Base-by-base conservation (phyloP, 2,113 vertebrate species). In the Danionella cerebrum region DNA sequence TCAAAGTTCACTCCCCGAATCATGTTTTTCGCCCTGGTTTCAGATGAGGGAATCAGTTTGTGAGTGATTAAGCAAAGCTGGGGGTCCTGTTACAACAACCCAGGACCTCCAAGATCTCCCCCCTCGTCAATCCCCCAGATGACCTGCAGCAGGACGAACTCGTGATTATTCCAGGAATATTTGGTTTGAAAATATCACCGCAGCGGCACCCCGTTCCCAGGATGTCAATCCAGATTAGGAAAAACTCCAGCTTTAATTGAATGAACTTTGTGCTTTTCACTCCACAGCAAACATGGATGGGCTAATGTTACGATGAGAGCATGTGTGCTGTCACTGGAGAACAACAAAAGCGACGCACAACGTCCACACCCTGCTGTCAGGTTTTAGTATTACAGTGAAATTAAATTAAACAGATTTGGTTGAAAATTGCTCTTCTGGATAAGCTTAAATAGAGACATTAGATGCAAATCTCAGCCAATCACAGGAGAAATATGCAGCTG, bases 101-200 rank as follows among this genome's bases (percentile, higher is more conserved):
- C 29, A 36, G 36, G 29, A 33, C 51, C 59, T 82, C 71, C 75
- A 65, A 47, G 54, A 71, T 14, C 21, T 45, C 24, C 25, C 42
- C 42, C 39, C 29, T 29, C 54, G 29, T 70, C 48, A 36, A 11
- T 25, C 16, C 42, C 22, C 71, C 74, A 67, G 63, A 70, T 60
- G 67, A 79, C 63, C 65, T 2, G 41, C 44, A 52, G 62, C 71
- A 77, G 71, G 75, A 57, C 39, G 71, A 66, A 68, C 62, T 70
- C 74, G 80, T 85, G 85, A 89, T 89, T 87, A 84, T 83, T 76
- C 74, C 81, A 86, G 87, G 86, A 86, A 81, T 88, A 85, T 90
- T 89, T 89, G 84, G 82, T 87, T 84, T 88, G 82, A 88, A 88
- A 89, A 90, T 86, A 90, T 84, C 78, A 83, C 76, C 79, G 76